Evolutionary conservation across 2,888 invertebrate species (phyloP).

Genomic region (Acanthoscelides obtectus): DNA sequence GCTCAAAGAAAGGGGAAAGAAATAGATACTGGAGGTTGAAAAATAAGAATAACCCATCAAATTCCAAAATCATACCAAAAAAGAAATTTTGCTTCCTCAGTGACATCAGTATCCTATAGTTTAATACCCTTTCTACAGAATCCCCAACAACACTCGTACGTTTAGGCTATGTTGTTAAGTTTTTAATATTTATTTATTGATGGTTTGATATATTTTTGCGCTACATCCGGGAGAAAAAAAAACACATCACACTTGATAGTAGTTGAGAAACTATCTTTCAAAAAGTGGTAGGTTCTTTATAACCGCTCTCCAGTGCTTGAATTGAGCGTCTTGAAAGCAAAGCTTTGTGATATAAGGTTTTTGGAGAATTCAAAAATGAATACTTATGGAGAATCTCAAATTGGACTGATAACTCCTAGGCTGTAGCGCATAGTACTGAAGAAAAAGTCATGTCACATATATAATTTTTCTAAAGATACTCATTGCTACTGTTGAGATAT

Average conservation of each 20-base stretch:
- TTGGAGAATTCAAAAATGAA: too few relatives aligned
- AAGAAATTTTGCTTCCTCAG: not conserved
- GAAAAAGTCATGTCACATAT: conserved; percentile 21
- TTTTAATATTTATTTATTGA: conserved; percentile 46
- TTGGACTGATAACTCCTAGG: conserved; percentile 3
- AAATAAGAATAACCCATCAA: too few relatives aligned
- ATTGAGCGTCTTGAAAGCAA: too few relatives aligned
- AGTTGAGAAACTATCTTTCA: conserved; percentile 27
- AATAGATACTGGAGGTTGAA: too few relatives aligned
- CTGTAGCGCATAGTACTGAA: conserved; percentile 26
- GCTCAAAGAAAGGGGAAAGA: too few relatives aligned
- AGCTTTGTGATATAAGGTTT: too few relatives aligned
- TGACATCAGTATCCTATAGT: not conserved
- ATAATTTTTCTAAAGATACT: conserved; percentile 38
- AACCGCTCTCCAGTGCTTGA: too few relatives aligned
- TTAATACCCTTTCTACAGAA: not conserved
- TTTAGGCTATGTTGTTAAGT: conserved; percentile 38
- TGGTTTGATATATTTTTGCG: not conserved
- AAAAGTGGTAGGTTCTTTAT: too few relatives aligned
- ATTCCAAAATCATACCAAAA: not conserved
- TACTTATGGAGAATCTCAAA: not conserved
- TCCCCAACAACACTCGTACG: not conserved
- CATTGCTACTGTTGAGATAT: conserved; percentile 33
- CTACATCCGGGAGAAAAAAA: not conserved
- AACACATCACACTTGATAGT: conserved; percentile 10